A percentile compares a stretch with the other conserved stretches of the same genome.
These are phyloP conservation scores for Heliconius nattereri DNA, from an alignment of 1,140 invertebrate genomes.

Conservation along the genomic window DNA sequence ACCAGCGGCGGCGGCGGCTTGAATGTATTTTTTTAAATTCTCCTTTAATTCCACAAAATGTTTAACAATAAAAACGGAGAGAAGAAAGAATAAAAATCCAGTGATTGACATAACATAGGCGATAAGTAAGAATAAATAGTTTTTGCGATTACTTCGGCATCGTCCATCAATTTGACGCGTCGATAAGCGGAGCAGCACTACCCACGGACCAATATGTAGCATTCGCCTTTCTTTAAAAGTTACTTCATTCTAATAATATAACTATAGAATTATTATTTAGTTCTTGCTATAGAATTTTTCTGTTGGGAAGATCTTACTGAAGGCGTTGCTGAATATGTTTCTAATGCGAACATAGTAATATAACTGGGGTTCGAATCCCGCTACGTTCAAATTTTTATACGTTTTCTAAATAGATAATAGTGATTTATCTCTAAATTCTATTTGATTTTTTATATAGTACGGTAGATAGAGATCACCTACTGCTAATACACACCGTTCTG, in stretches of 20 bases:
- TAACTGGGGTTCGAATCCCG: too few relatives aligned
- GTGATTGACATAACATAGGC: conserved; percentile 24
- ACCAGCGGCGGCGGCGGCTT: too few relatives aligned
- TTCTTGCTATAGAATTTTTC: too few relatives aligned
- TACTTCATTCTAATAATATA: not conserved
- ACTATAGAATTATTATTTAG: not conserved
- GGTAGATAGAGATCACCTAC: not conserved
- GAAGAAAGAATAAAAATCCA: not conserved
- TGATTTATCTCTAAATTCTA: too few relatives aligned
- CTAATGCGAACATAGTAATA: too few relatives aligned
- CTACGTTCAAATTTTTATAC: too few relatives aligned
- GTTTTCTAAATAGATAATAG: not conserved
- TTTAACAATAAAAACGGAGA: not conserved
- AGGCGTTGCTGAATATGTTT: too few relatives aligned
- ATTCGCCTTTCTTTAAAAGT: conserved; percentile 7
- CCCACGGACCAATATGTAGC: not conserved
- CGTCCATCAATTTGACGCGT: conserved; percentile 25
- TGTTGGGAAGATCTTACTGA: too few relatives aligned
- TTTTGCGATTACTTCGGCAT: conserved; percentile 22
- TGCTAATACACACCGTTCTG: too few relatives aligned
- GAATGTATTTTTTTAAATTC: not conserved
- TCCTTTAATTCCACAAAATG: not conserved
- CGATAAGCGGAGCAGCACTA: conserved; percentile 2
- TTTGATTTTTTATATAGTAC: not conserved
- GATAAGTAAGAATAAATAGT: conserved; percentile 31